Conservation (phyloP, 1,140 invertebrate species). For the Cryptotermes secundus region DNA sequence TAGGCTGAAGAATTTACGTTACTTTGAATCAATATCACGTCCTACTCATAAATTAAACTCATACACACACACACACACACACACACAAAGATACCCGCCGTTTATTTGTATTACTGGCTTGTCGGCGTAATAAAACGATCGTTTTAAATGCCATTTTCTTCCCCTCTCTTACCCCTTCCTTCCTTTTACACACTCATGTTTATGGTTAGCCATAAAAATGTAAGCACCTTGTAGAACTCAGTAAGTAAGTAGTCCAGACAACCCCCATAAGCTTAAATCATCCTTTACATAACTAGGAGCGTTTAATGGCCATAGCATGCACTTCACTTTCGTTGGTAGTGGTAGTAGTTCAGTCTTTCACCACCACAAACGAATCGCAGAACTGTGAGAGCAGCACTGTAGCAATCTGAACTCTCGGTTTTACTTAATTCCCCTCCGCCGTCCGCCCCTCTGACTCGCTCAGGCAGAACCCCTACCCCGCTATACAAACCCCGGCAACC, state of each 20-base stretch:
- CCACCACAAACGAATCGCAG: neutral
- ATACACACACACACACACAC: neutral
- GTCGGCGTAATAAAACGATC: constrained; percentile 18
- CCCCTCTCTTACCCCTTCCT: neutral
- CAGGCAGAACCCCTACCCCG: neutral
- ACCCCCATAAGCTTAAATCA: constrained; percentile 11
- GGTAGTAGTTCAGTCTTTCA: neutral
- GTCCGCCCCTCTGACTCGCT: neutral
- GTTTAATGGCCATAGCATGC: neutral
- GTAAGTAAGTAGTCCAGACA: neutral
- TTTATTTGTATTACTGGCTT: constrained; percentile 3
- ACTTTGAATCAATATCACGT: constrained; percentile 16
- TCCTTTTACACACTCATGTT: neutral
- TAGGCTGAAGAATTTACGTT: neutral
- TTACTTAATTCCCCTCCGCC: neutral
- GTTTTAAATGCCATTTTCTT: constrained; percentile 30
- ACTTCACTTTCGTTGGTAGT: neutral
- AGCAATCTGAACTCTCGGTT: constrained; percentile 6
- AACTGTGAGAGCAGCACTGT: constrained; percentile 25
- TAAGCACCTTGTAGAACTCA: constrained; percentile 3
- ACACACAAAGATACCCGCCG: neutral
- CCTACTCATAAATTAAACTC: neutral
- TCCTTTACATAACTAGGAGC: constrained; percentile 3
- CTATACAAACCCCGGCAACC: neutral
- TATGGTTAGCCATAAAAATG: constrained; percentile 29